Conservation (phyloP, 2,113 vertebrate genomes). For the Alouatta palliata region DNA sequence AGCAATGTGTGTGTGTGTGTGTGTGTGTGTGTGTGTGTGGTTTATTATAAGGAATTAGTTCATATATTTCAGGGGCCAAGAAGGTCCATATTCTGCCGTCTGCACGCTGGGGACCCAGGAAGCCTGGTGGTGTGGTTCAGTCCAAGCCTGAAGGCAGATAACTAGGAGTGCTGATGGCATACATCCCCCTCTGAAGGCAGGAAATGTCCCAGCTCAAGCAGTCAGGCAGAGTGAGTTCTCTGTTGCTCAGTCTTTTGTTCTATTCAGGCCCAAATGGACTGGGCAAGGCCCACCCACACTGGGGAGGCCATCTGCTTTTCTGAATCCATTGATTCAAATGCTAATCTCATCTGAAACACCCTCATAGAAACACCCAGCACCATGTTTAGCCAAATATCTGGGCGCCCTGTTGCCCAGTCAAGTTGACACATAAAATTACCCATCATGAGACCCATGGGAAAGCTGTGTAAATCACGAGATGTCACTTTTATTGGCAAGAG, state of each 20-base stretch:
- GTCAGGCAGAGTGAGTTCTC: not conserved
- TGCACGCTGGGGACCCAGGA: not conserved
- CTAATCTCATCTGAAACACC: too few species aligned
- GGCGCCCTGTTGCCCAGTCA: not conserved
- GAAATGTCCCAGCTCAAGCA: not conserved
- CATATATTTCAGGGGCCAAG: not conserved
- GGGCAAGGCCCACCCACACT: rapidly evolving
- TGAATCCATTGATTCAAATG: not conserved
- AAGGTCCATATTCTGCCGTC: not conserved
- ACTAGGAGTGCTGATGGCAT: rapidly evolving
- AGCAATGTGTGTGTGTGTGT: not conserved
- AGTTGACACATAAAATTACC: not conserved
- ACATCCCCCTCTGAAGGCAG: not conserved
- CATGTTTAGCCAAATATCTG: not conserved
- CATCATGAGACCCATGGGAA: not conserved
- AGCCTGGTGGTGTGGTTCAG: not conserved
- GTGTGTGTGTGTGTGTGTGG: not conserved
- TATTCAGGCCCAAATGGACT: not conserved
- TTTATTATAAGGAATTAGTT: not conserved
- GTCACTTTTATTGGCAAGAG: rapidly evolving
- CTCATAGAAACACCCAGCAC: not conserved
- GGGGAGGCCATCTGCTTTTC: not conserved
- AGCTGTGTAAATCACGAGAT: rapidly evolving
- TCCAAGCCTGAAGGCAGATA: not conserved
- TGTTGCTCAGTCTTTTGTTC: not conserved